Base-by-base conservation (phyloP, 1,140 invertebrate genomes). In the Drosophila nebulosa region DNA sequence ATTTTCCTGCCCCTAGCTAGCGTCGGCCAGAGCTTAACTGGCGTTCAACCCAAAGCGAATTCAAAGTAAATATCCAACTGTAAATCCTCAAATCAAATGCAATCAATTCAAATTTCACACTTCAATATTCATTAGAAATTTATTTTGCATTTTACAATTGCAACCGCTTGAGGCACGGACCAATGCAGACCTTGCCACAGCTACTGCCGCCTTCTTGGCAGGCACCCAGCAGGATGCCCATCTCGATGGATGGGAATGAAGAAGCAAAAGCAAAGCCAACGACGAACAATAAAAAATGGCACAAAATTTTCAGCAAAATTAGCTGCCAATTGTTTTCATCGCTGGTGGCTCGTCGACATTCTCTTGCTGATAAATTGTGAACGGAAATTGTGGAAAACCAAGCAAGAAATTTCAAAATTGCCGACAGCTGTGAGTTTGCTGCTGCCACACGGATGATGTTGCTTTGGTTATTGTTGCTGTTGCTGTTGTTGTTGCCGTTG, bases 61-160 rank as follows among this genome's bases (percentile, higher is more conserved):
- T 64, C 81, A 81, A 78, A 72, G 78, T 80, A 86, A 85, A 86
- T 86, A 85, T 74, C 58, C 78, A 75, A 61, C 74, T 72, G 79
- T 71, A 86, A 86, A 69, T 81, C 81, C 83, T 74, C 83, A 86
- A 86, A 86, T 86, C 81, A 86, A 86, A 78, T 78, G 81, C 81
- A 86, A 86, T 86, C 81, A 86, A 86, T 86, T 86, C 81, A 86
- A 86, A 88, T 88, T 86, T 86, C 81, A 88, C 81, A 86, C 81
- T 86, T 86, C 81, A 86, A 86, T 86, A 86, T 86, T 86, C 81
- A 86, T 86, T 86, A 88, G 81, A 86, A 86, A 86, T 86, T 74
- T 86, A 88, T 88, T 86, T 86, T 86, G 74, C 81, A 86, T 85
- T 86, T 86, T 69, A 66, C 76, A 78, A 84, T 53, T 69, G 71